Percentiles rank a stretch among this genome's conserved stretches.
Conservation (phyloP, 2,888 invertebrate genomes). For the Cactoblastis cactorum region DNA sequence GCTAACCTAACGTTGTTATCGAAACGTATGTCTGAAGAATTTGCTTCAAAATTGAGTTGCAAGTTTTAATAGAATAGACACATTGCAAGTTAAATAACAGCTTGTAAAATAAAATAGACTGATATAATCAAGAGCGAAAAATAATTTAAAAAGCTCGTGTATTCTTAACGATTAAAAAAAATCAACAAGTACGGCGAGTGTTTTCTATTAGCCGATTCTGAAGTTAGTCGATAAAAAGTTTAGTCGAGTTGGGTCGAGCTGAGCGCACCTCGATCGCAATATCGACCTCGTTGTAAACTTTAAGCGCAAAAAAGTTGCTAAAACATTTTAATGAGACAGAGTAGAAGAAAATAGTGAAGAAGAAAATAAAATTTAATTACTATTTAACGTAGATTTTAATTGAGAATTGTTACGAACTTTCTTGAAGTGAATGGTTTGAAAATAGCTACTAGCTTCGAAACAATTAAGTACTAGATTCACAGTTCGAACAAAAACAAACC, state of each 20-base stretch:
- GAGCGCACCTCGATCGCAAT: neutral
- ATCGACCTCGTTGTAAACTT: neutral
- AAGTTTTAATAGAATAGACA: too few species aligned
- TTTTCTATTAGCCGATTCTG: neutral
- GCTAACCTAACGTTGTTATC: too few species aligned
- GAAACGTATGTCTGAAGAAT: too few species aligned
- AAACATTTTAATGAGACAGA: neutral
- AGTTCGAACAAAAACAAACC: too few species aligned
- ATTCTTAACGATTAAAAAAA: neutral
- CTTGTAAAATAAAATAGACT: too few species aligned
- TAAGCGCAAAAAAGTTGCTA: neutral
- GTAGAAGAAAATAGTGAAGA: neutral
- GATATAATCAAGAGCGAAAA: too few species aligned
- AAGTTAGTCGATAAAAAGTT: slow-evolving; percentile 1
- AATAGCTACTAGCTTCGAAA: too few species aligned
- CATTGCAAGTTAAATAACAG: too few species aligned
- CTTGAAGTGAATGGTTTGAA: neutral
- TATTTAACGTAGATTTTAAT: neutral
- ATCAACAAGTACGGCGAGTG: neutral
- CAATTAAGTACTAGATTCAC: too few species aligned
- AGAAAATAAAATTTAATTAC: neutral
- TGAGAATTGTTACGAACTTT: neutral
- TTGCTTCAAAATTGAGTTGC: too few species aligned
- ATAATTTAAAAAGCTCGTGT: too few species aligned
- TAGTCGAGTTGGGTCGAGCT: neutral